phyloP scores from a whole-genome alignment of 2,113 vertebrate genomes.

The Gobio gobio region DNA sequence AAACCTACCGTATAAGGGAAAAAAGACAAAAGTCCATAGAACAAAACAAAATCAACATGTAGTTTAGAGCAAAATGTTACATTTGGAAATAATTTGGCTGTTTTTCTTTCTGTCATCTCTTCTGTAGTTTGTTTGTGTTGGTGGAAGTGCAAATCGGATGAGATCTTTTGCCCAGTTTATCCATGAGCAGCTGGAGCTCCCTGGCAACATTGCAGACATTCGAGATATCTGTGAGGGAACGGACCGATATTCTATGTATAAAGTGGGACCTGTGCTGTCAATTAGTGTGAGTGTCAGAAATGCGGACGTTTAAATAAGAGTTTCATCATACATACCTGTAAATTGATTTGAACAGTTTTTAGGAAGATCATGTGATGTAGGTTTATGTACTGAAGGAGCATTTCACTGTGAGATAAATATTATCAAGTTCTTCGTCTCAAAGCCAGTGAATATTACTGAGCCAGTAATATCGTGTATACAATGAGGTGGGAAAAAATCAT shows the following conservation, averaged over 20 bases:
- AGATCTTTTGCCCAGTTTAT: conserved; percentile 84
- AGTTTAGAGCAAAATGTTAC: too few species aligned
- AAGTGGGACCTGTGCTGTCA: conserved; percentile 84
- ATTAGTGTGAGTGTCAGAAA: conserved; percentile 77
- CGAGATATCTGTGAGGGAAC: conserved; percentile 82
- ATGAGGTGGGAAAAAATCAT: background rate
- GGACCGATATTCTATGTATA: conserved; percentile 86
- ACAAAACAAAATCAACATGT: too few species aligned
- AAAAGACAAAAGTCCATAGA: too few species aligned
- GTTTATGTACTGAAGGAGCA: background rate
- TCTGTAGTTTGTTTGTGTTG: conserved; percentile 84
- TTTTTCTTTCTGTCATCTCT: background rate
- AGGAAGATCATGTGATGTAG: background rate
- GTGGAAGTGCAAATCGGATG: conserved; percentile 86
- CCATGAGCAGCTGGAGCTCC: conserved; percentile 78
- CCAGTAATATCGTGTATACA: background rate
- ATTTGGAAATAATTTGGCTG: background rate
- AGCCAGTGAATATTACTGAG: background rate
- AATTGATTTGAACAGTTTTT: background rate
- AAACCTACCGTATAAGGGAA: too few species aligned
- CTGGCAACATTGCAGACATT: conserved; percentile 69
- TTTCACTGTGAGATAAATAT: too few species aligned
- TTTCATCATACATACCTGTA: background rate
- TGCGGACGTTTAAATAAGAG: background rate
- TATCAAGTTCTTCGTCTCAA: too few species aligned